Base-by-base conservation (phyloP, 2,113 vertebrate species). In the Oncorhynchus nerka region DNA sequence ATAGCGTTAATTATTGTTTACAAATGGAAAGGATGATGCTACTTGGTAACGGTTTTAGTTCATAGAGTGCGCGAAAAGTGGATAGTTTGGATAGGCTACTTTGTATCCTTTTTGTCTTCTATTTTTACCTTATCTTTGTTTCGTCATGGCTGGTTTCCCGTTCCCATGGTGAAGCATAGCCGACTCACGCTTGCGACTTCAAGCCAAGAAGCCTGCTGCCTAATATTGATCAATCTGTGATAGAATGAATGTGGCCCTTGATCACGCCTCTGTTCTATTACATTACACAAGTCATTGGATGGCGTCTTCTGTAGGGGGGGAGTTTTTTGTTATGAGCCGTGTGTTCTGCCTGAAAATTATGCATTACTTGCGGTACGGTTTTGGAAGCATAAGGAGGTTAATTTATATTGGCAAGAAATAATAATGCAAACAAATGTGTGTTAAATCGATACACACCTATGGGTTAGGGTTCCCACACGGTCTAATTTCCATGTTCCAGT, bases 81-180 rank as follows among this genome's bases (percentile, higher is more conserved):
- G 30, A 20, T 68, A 8, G 30, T 68, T 68, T 39, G 19, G 30
- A 20, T 11, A 45, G 9, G 39, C 2, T 20, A 68, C 32, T 34
- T 30, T 30, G 16, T 9, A 69, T 15, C 28, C 24, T 70, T 70
- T 73, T 4, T 26, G n/a, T 12, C 12, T 19, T 68, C 19, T 24
- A 13, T 70, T 86, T 86, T 75, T 78, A 57, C 68, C 71, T 45
- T 55, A 20, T 48, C 77, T 68, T 85, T 80, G 73, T 80, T 82
- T 81, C 61, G 12, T 70, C 61, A 45, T 67, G 74, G 79, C 80
- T 20, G 61, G 75, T 26, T 69, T 75, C 73, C 84, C 85, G 93
- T 94, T 93, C 89, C 93, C 92, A 94, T 94, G 93, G 93, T 93
- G 91, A 94, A 90, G 89, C 86, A 64, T 72, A 55, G 45, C 64